These are phyloP conservation scores for Hipparchia sbordonii DNA, from an alignment of 2,888 invertebrate genomes.

Conservation along the genomic window DNA sequence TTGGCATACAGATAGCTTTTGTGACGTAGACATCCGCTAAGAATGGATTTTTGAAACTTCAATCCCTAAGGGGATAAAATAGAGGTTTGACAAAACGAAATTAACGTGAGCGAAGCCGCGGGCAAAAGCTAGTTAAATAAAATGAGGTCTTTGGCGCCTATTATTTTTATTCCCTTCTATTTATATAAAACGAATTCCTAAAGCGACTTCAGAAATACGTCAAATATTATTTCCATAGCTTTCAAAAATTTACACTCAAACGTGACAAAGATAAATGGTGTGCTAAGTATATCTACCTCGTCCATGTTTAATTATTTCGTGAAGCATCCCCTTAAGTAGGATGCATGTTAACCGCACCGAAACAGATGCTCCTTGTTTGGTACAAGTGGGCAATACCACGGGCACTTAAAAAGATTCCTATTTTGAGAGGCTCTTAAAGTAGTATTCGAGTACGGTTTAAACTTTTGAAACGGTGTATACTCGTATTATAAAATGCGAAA, in stretches of 20 bases:
- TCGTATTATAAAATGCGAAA: too few species aligned
- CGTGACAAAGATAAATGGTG: conserved; percentile 57
- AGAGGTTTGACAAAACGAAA: too few species aligned
- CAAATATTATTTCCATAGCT: conserved; percentile 14
- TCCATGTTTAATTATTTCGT: conserved; percentile 63
- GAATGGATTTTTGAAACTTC: too few species aligned
- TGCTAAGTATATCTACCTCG: conserved; percentile 66
- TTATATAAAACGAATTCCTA: too few species aligned
- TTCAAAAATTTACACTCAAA: conserved; percentile 1
- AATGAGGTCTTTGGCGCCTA: background rate
- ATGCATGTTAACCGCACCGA: conserved; percentile 50
- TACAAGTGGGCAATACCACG: conserved; percentile 36
- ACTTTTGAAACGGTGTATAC: background rate
- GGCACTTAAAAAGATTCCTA: conserved; percentile 25
- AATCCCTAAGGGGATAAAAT: too few species aligned
- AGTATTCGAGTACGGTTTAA: conserved; percentile 4
- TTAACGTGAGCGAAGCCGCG: too few species aligned
- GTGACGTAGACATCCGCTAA: too few species aligned
- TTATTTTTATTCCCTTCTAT: too few species aligned
- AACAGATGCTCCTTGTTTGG: conserved; percentile 49
- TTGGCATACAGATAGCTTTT: too few species aligned
- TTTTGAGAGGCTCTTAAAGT: conserved; percentile 23
- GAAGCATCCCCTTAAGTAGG: conserved; percentile 47
- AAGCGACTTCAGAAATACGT: background rate
- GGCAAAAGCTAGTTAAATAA: too few species aligned